Conservation (phyloP, 2,113 vertebrate species). For the Triplophysa tibetana region DNA sequence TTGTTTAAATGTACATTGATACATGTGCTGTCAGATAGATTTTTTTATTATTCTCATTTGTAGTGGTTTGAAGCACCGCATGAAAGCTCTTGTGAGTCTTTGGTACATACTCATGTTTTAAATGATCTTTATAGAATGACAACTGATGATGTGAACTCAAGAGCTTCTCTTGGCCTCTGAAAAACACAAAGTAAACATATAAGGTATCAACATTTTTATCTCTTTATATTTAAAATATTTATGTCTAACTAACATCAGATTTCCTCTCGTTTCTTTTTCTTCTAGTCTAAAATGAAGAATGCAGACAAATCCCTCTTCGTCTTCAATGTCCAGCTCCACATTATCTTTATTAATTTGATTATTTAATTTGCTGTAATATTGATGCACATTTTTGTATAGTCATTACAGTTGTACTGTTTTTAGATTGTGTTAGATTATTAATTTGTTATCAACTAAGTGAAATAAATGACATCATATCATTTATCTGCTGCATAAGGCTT, state of each 20-base stretch:
- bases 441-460: no score
- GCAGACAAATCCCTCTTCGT: neutral
- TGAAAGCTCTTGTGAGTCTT: neutral
- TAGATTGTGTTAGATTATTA: neutral
- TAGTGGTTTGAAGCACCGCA: neutral
- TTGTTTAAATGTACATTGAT: neutral
- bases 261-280: neutral
- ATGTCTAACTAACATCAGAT: neutral
- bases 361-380: no score
- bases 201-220: neutral
- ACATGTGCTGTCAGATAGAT: no score
- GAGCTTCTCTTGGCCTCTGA: slow-evolving; percentile 40
- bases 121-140: slow-evolving; percentile 25
- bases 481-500: neutral
- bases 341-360: neutral
- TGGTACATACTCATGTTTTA: neutral
- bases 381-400: no score
- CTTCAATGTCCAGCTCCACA: neutral
- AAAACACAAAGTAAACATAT: slow-evolving; percentile 15
- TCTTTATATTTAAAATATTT: neutral
- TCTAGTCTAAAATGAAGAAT: neutral
- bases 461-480: neutral
- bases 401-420: neutral
- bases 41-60: no score
- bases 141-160: slow-evolving; percentile 30